Evolutionary conservation across 2,797 vertebrate genomes (phyloP).

Genomic region (Eleutherodactylus coqui): DNA sequence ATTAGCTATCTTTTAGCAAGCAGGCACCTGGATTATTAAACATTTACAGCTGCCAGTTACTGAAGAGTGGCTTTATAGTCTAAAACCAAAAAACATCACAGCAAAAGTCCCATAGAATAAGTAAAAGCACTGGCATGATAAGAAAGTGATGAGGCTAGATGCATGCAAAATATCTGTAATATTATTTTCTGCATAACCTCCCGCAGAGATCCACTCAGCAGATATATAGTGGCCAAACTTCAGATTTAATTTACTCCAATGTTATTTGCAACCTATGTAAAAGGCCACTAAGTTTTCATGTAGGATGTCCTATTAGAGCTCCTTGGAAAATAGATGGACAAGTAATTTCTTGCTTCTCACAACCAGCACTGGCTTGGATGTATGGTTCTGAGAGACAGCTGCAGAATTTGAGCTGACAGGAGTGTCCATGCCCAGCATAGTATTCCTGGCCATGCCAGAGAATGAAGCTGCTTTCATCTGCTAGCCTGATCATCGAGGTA

Average conservation of each 20-base stretch:
- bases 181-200: not conserved
- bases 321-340: not conserved
- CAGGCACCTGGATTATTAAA: constrained; percentile 36
- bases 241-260: not conserved
- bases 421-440: not conserved
- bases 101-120: not conserved
- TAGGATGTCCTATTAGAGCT: not conserved
- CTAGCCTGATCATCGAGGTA: not conserved
- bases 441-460: not conserved
- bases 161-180: not conserved
- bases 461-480: not conserved
- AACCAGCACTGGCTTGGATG: not conserved
- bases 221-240: not conserved
- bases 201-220: not conserved
- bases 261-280: not conserved
- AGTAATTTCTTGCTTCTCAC: not conserved
- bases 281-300: not conserved
- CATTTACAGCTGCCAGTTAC: constrained; percentile 12
- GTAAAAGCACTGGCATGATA: not conserved
- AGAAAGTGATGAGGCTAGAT: too few species aligned
- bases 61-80: not conserved
- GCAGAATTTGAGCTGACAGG: not conserved
- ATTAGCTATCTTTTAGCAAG: constrained; percentile 33
- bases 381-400: not conserved
- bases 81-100: not conserved